Evolutionary conservation across 2,888 invertebrate species (phyloP).

Genomic region (Arenicola marina): DNA sequence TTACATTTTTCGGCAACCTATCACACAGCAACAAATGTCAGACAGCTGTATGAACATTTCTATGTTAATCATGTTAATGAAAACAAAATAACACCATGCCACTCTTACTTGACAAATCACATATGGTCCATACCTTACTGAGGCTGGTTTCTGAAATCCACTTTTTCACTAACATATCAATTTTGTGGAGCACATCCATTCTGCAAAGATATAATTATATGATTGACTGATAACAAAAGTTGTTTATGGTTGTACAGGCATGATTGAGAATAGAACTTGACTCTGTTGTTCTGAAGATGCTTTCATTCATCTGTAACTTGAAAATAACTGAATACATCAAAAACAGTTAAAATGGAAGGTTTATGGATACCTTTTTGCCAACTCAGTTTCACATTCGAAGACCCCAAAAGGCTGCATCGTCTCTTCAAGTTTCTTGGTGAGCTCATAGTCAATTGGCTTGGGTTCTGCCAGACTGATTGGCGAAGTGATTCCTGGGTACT

Average conservation of each 20-base stretch:
- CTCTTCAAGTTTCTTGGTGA: slow-evolving; percentile 78
- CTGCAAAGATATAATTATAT: slow-evolving; percentile 47
- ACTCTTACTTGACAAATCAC: no score
- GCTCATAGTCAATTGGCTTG: slow-evolving; percentile 76
- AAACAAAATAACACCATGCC: no score
- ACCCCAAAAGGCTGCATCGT: slow-evolving; percentile 82
- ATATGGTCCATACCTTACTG: slow-evolving; percentile 63
- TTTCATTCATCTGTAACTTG: no score
- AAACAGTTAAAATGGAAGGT: background rate
- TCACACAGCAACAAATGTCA: no score
- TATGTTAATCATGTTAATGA: no score
- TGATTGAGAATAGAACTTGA: no score
- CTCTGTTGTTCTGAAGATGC: no score
- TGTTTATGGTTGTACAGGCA: no score
- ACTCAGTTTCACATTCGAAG: slow-evolving; percentile 86
- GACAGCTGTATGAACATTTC: no score
- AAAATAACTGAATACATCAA: slow-evolving; percentile 18
- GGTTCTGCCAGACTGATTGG: slow-evolving; percentile 88
- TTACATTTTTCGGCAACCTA: no score
- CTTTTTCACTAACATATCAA: slow-evolving; percentile 87
- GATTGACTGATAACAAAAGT: background rate
- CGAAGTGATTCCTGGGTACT: slow-evolving; percentile 81
- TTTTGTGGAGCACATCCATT: slow-evolving; percentile 70
- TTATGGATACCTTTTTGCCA: slow-evolving; percentile 71
- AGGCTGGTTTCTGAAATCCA: slow-evolving; percentile 93